Base-by-base conservation (phyloP, 2,113 vertebrate genomes). In the Tragulus kanchil region DNA sequence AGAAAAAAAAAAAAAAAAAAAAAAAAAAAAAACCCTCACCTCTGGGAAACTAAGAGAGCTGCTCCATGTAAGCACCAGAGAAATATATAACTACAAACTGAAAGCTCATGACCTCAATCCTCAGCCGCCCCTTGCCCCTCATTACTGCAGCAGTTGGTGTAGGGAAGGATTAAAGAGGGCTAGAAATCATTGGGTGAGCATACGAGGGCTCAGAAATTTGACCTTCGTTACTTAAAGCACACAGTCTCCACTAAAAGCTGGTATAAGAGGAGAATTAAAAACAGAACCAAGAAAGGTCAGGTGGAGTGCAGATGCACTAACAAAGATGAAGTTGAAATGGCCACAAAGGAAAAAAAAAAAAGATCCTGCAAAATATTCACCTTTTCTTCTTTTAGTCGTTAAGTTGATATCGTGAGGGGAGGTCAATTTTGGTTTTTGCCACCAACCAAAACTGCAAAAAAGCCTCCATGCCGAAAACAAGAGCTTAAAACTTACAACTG, bases 221-320 rank as follows among this genome's bases (percentile, higher is more conserved):
- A 98, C 98, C 98, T 98, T 98, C 94, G 90, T 98, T 98, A 98
- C 98, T 98, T 98, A 98, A 97, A 98, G 98, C 97, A 95, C 97
- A 97, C 98, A 98, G 97, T 94, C 98, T 95, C 98, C 97, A 98
- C 98, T 98, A 98, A 98, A 99, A 99, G 98, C 98, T 98, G 96
- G 98, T 98, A 94, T 98, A 98, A 83, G 95, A 98, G 95, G 94
- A 98, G 98, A 98, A 99, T 99, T 98, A 98, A 98, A 99, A 99
- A 98, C 98, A 98, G 98, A 98, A 98, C 97, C 97, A 97, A 94
- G 92, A 98, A 98, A 98, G 98, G 98, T 99, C 98, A 98, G 96
- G 95, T 89, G 98, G 97, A 98, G 98, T 98, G 98, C 98, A 98
- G 98, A 97, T 96, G 93, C 97, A 97, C 98, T 96, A 97, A 97